These are phyloP conservation scores for Polydrusus tereticollis DNA, from an alignment of 2,888 invertebrate genomes.

Conservation along the genomic window DNA sequence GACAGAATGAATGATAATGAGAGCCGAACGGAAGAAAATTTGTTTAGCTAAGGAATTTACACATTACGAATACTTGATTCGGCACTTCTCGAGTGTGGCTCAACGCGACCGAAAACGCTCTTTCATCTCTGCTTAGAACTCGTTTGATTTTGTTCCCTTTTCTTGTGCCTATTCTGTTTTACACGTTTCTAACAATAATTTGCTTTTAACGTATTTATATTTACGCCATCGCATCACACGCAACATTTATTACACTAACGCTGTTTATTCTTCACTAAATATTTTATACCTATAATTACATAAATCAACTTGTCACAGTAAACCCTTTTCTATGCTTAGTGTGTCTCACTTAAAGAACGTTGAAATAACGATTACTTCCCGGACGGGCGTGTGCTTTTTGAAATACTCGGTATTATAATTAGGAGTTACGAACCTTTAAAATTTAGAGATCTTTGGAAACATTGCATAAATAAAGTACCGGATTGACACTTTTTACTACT, in stretches of 20 bases:
- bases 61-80: constrained; percentile 46
- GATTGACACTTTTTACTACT: too few relatives aligned
- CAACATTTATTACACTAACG: not conserved
- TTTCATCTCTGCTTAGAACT: constrained; percentile 28
- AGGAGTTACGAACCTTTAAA: too few relatives aligned
- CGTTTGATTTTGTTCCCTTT: constrained; percentile 23
- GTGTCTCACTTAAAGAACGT: too few relatives aligned
- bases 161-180: constrained; percentile 21
- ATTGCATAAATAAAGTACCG: too few relatives aligned
- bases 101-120: constrained; percentile 25
- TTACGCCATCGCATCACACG: not conserved
- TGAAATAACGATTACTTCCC: too few relatives aligned
- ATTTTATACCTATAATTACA: too few relatives aligned
- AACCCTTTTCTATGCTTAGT: too few relatives aligned
- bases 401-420: too few relatives aligned
- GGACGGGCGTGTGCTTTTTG: too few relatives aligned
- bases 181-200: constrained; percentile 24
- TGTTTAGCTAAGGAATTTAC: constrained; percentile 45
- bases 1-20: constrained; percentile 49
- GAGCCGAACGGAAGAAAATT: constrained; percentile 46
- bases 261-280: too few relatives aligned
- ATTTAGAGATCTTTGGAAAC: too few relatives aligned
- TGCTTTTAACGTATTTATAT: constrained; percentile 31
- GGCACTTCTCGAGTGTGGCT: constrained; percentile 30
- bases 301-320: too few relatives aligned